Base-by-base conservation (phyloP, 2,888 invertebrate species). In the Pemphredon lugubris region DNA sequence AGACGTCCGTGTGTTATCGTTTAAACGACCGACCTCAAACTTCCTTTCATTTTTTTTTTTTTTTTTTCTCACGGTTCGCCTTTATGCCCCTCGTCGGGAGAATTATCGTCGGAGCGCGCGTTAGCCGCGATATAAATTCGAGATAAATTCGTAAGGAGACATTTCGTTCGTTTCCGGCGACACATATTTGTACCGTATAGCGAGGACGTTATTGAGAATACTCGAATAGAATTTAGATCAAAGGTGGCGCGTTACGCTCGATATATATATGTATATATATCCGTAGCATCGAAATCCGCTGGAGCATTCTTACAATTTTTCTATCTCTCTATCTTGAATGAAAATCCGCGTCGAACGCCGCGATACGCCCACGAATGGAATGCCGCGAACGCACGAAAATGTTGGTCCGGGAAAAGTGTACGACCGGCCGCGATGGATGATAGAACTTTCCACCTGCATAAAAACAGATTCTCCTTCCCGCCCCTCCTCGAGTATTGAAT, bases 11-110 rank as follows among this genome's bases (percentile, higher is more conserved):
- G 3, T 30, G 30, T 9, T 32, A 55, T 54, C 60, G 48, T 60
- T 54, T 53, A 20, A 40, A n/a, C 30, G 26, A 13, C 2, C 2
- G 26, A 18, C 44, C 55, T 57, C 26, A 34, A 57, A 69, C 54
- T 71, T 71, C 50, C 39, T 20, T 37, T 51, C 64, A 58, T 72
- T 69, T 47, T 69, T 70, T 58, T 48, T 45, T 39, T 45, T 61
- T 48, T 51, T 39, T 57, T 14, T 18, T 7, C 18, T 20, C 42
- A 4, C 4, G n/a, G 37, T 16, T 5, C 40, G 18, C 5, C 30
- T 6, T 30, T 30, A 20, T 13, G 20, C 13, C 4, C n/a, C 32
- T 6, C 23, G 39, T 45, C 42, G 23, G n/a, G 30, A 1, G 6
- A 1, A 9, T 2, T 30, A 1, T 30, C 30, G 30, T 30, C 30